A percentile compares a stretch with the other conserved stretches of the same genome.
phyloP scores from a whole-genome alignment of 1,140 invertebrate genomes.

The Diabrotica undecimpunctata region DNA sequence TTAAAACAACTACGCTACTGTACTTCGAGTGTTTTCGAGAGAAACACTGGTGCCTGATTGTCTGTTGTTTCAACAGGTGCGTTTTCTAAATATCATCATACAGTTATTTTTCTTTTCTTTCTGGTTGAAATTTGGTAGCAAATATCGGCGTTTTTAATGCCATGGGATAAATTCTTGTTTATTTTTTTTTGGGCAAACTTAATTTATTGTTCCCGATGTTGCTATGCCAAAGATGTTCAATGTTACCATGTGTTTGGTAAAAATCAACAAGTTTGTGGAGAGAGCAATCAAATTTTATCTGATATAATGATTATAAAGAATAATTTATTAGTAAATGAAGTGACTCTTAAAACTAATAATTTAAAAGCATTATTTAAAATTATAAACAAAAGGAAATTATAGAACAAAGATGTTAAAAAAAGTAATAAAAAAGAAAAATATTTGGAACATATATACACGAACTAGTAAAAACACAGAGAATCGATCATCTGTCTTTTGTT shows the following conservation, averaged over 20 bases:
- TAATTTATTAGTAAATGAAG: no score
- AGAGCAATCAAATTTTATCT: no score
- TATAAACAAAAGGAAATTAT: no score
- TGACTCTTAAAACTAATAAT: no score
- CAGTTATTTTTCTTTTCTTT: conserved; percentile 8
- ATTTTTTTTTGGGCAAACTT: conserved; percentile 12
- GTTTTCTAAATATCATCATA: conserved; percentile 17
- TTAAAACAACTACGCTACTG: not conserved
- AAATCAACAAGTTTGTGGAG: conserved; percentile 7
- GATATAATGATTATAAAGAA: no score
- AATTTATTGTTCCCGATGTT: conserved; percentile 16
- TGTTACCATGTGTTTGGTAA: conserved; percentile 11
- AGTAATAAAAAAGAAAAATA: no score
- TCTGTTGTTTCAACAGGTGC: conserved; percentile 17
- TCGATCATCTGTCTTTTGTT: no score
- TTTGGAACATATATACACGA: no score
- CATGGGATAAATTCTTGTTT: conserved; percentile 11
- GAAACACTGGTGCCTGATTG: conserved; percentile 17
- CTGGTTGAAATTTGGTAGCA: conserved; percentile 15
- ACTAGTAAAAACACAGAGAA: no score
- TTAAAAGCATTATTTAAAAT: no score
- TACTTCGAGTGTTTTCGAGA: conserved; percentile 4
- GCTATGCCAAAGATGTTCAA: conserved; percentile 6
- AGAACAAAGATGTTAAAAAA: no score
- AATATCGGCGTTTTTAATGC: conserved; percentile 17